These are phyloP conservation scores for Ephydatia muelleri DNA, from an alignment of 37 sponge, comb jelly and placozoan species.

Conservation along the genomic window DNA sequence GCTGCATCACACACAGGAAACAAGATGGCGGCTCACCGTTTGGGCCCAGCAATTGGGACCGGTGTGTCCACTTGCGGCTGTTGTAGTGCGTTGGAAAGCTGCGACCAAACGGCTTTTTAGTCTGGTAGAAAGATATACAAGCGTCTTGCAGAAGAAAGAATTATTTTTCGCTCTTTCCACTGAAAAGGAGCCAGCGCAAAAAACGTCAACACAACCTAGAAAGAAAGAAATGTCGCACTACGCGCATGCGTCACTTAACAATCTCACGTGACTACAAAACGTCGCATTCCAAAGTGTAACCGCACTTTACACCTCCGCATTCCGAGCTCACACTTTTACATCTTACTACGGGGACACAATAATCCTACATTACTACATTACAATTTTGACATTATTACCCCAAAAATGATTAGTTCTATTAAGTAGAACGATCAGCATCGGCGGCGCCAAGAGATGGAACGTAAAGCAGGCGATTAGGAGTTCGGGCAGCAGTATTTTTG, in stretches of 20 bases:
- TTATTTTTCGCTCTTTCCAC: constrained; percentile 25
- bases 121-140: background rate
- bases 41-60: background rate
- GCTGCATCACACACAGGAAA: background rate
- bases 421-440: background rate
- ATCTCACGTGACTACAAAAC: background rate
- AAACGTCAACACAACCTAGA: background rate
- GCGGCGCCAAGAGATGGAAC: constrained; percentile 17
- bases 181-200: constrained; percentile 22
- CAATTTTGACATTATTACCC: too few species aligned
- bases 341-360: too few species aligned
- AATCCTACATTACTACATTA: too few species aligned
- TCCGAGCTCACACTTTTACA: too few species aligned
- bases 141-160: constrained; percentile 56
- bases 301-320: too few species aligned
- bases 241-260: constrained; percentile 34
- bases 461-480: constrained; percentile 68
- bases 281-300: background rate
- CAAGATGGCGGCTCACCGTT: constrained; percentile 64
- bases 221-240: background rate
- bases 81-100: background rate
- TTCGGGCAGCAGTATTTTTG: constrained; percentile 56
- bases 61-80: background rate
- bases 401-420: too few species aligned
- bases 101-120: background rate